Evolutionary conservation across 2,113 vertebrate species (phyloP).

Genomic region (Scalopus aquaticus): DNA sequence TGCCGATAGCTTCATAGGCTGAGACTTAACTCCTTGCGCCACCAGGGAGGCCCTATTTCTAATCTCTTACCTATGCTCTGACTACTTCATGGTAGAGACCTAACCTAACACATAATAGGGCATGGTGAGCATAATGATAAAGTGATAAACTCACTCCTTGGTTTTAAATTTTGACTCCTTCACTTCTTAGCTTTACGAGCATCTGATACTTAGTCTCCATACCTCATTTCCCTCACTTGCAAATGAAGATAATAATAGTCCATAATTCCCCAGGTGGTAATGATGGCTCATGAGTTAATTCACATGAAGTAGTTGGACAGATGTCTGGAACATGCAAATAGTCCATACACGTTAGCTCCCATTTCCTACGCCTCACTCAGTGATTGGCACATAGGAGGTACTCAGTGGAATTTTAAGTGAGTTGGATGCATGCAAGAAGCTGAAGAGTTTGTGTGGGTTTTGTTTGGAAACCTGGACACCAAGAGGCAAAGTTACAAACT

Average conservation of each 20-base stretch:
- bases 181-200: background rate
- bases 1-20: too few relatives aligned
- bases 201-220: background rate
- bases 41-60: too few relatives aligned
- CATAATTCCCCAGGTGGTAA: background rate
- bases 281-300: background rate
- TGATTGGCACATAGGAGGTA: background rate
- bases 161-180: background rate
- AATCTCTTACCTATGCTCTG: background rate
- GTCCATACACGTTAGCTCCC: background rate
- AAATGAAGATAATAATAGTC: background rate
- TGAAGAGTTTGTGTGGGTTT: background rate
- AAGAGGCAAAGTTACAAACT: background rate
- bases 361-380: background rate
- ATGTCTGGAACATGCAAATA: background rate
- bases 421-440: background rate
- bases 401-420: background rate
- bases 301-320: background rate
- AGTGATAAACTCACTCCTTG: background rate
- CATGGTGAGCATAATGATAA: background rate
- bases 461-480: background rate
- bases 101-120: background rate
- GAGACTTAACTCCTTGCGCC: too few relatives aligned
- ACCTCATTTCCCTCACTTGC: background rate
- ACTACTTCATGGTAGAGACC: background rate